Percentiles rank a stretch among this genome's conserved stretches.
These are phyloP conservation scores for Ascaphus truei DNA, from an alignment of 2,113 vertebrate species.

Conservation along the genomic window DNA sequence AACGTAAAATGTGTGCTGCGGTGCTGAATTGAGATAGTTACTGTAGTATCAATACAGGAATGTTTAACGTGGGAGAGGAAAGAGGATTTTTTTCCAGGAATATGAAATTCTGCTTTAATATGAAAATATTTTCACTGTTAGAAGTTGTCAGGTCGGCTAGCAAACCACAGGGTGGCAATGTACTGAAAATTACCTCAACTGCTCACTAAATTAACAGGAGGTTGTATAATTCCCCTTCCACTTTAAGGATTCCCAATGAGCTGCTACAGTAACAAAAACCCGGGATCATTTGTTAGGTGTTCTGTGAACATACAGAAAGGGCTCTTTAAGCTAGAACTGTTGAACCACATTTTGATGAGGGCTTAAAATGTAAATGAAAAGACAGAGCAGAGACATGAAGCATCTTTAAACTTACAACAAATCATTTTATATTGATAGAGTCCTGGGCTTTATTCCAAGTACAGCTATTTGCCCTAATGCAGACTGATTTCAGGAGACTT, in stretches of 20 bases:
- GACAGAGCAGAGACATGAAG: constrained; percentile 49
- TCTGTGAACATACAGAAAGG: constrained; percentile 19
- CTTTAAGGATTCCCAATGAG: background rate
- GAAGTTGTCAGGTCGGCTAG: background rate
- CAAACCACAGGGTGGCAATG: background rate
- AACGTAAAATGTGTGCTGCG: no score
- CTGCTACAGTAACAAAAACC: background rate
- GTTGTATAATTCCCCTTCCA: background rate
- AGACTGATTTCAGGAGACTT: constrained; percentile 59
- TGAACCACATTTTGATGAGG: constrained; percentile 46
- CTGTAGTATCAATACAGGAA: no score
- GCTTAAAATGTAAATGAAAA: constrained; percentile 55
- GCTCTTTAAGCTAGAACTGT: constrained; percentile 20
- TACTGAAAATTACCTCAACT: background rate
- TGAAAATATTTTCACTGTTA: background rate
- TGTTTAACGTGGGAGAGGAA: no score
- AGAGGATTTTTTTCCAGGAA: no score
- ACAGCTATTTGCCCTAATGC: constrained; percentile 57
- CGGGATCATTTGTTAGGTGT: constrained; percentile 7
- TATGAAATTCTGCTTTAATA: background rate
- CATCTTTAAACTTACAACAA: constrained; percentile 57
- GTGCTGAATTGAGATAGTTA: no score
- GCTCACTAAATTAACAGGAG: background rate
- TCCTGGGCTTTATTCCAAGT: constrained; percentile 59
- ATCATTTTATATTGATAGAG: constrained; percentile 64